These are phyloP conservation scores for Diarsia mendica DNA, from an alignment of 2,888 invertebrate species.

Conservation along the genomic window DNA sequence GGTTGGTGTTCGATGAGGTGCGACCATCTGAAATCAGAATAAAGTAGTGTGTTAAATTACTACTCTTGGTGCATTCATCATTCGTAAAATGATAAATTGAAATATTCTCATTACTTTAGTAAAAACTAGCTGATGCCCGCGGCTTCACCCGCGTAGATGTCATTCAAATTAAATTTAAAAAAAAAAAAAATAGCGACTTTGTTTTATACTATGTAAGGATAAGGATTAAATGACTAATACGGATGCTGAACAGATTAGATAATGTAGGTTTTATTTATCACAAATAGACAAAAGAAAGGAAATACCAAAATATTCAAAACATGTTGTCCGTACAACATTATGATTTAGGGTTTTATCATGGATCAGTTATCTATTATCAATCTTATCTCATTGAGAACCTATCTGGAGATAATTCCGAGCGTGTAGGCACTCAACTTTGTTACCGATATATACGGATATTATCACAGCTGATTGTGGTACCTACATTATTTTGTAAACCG, in stretches of 20 bases:
- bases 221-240: constrained; percentile 4
- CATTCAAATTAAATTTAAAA: no score
- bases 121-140: no score
- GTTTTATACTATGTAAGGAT: no score
- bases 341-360: constrained; percentile 51
- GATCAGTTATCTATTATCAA: constrained; percentile 59
- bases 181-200: no score
- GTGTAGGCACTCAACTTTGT: constrained; percentile 71
- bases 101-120: neutral
- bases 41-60: neutral
- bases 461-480: constrained; percentile 67
- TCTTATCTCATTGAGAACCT: constrained; percentile 67
- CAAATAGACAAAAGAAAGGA: neutral
- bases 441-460: constrained; percentile 68
- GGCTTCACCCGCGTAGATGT: no score
- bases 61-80: neutral
- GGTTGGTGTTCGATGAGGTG: constrained; percentile 63
- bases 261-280: neutral
- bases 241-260: neutral
- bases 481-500: constrained; percentile 31
- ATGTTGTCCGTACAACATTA: neutral
- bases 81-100: neutral
- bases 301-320: neutral
- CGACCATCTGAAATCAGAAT: constrained; percentile 77
- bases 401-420: constrained; percentile 62